Evolutionary conservation across 2,113 vertebrate species (phyloP).

Genomic region (Hucho hucho): DNA sequence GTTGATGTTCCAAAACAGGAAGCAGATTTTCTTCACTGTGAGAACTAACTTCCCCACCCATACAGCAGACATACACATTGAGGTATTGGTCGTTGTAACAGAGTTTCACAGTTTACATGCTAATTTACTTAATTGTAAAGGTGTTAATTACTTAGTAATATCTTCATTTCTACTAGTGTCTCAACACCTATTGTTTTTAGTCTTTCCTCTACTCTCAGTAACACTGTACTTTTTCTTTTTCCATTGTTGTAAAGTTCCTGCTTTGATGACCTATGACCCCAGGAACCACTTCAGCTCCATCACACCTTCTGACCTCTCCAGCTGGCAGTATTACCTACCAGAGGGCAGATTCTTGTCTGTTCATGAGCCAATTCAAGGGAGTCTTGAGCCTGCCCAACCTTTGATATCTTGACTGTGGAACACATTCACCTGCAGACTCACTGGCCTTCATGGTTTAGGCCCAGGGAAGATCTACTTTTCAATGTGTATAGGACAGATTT

Average conservation of each 20-base stretch:
- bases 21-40: slow-evolving; percentile 37
- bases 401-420: slow-evolving; percentile 70
- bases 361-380: slow-evolving; percentile 33
- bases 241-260: slow-evolving; percentile 22
- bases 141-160: too few relatives aligned
- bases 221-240: background rate
- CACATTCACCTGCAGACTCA: slow-evolving; percentile 69
- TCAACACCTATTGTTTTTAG: too few relatives aligned
- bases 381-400: slow-evolving; percentile 59
- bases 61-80: background rate
- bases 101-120: too few relatives aligned
- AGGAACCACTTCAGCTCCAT: slow-evolving; percentile 54
- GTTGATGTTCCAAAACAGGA: slow-evolving; percentile 69
- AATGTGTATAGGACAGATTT: slow-evolving; percentile 46
- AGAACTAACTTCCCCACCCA: slow-evolving; percentile 14
- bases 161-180: too few relatives aligned
- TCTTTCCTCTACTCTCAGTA: background rate
- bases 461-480: slow-evolving; percentile 43
- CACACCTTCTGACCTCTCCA: slow-evolving; percentile 43
- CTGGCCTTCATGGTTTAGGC: slow-evolving; percentile 60
- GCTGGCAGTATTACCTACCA: slow-evolving; percentile 49
- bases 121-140: background rate
- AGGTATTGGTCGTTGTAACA: too few relatives aligned
- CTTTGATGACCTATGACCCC: slow-evolving; percentile 46
- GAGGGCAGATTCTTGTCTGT: slow-evolving; percentile 47